Conservation (phyloP, 2,113 vertebrate species). For the Canis aureus region DNA sequence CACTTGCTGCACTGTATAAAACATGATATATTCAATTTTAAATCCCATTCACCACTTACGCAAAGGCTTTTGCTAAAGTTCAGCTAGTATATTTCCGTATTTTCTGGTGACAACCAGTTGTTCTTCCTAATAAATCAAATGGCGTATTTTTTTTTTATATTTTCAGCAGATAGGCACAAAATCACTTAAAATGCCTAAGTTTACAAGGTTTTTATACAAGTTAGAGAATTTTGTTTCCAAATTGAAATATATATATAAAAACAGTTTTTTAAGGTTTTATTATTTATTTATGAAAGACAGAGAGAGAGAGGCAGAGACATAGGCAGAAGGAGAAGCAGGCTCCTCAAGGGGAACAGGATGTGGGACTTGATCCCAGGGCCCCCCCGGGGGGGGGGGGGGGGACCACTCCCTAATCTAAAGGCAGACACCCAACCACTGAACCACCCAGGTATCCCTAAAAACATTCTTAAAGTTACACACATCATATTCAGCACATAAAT, state of each 20-base stretch:
- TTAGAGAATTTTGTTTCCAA: conserved; percentile 64
- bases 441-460: neutral
- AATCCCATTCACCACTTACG: conserved; percentile 53
- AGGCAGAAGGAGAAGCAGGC: too few relatives aligned
- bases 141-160: conserved; percentile 54
- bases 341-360: too few relatives aligned
- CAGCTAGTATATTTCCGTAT: conserved; percentile 45
- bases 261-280: too few relatives aligned
- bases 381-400: too few relatives aligned
- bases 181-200: conserved; percentile 31
- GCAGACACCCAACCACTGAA: too few relatives aligned
- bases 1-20: conserved; percentile 67
- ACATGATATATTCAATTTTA: conserved; percentile 64
- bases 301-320: too few relatives aligned
- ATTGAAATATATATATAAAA: neutral
- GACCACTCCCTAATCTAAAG: too few relatives aligned
- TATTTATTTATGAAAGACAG: too few relatives aligned
- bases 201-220: conserved; percentile 58
- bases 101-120: conserved; percentile 61
- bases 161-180: conserved; percentile 52
- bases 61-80: conserved; percentile 69
- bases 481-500: conserved; percentile 66
- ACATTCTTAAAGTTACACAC: conserved; percentile 56
- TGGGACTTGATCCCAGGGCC: too few relatives aligned
- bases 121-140: conserved; percentile 65